These are phyloP conservation scores for Benitochromis conjunctus DNA, from an alignment of 2,113 vertebrate species.

Conservation along the genomic window DNA sequence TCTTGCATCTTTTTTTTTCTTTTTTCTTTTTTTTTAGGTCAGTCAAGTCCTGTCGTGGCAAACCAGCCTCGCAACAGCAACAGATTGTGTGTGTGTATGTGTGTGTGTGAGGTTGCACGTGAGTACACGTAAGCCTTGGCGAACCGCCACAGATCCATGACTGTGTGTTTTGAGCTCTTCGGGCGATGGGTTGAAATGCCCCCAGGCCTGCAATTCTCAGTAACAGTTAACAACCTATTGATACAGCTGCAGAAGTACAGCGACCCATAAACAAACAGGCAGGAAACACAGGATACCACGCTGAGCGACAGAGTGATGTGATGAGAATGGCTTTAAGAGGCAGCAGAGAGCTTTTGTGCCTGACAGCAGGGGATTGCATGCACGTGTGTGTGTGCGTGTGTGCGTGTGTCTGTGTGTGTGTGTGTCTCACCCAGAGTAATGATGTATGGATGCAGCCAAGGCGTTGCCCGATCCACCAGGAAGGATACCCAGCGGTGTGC, in stretches of 20 bases:
- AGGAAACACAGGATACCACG: slow-evolving; percentile 16
- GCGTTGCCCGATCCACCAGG: slow-evolving; percentile 91
- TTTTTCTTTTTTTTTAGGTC: slow-evolving; percentile 16
- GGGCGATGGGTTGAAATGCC: background rate
- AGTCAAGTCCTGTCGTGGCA: slow-evolving; percentile 20
- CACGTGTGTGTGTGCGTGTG: background rate
- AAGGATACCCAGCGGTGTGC: slow-evolving; percentile 84
- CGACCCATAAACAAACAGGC: slow-evolving; percentile 26
- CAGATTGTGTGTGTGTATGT: fast-evolving
- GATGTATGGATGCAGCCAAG: slow-evolving; percentile 86
- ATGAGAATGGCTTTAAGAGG: background rate
- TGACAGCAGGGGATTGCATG: background rate
- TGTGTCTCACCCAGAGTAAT: slow-evolving; percentile 84
- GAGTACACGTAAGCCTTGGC: background rate
- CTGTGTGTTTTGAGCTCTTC: background rate
- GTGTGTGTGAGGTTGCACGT: background rate
- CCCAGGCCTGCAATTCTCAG: slow-evolving; percentile 12
- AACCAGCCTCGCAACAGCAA: background rate
- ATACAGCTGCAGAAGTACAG: slow-evolving; percentile 24
- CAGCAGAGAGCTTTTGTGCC: background rate
- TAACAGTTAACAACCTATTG: slow-evolving; percentile 43
- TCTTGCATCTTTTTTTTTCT: slow-evolving; percentile 1
- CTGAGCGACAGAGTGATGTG: slow-evolving; percentile 2
- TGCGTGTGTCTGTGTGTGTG: background rate
- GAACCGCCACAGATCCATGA: background rate